phyloP scores from a whole-genome alignment of 2,888 invertebrate species.

The Leucania comma region DNA sequence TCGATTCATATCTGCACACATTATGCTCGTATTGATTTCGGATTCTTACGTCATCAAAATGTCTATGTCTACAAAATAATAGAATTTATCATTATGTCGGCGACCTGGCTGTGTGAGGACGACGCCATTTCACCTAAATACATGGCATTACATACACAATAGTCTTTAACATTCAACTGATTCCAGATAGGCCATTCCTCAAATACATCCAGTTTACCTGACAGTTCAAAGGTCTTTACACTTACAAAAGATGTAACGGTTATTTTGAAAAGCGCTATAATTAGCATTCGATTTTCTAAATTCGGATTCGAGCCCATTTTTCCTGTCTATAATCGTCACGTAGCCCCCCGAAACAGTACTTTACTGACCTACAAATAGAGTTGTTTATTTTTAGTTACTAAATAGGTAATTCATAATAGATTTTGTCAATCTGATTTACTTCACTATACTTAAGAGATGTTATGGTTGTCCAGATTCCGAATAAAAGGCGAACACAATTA shows the following conservation, averaged over 20 bases:
- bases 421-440: conserved; percentile 39
- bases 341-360: conserved; percentile 14
- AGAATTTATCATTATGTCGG: conserved; percentile 68
- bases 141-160: conserved; percentile 80
- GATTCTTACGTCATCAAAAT: conserved; percentile 41
- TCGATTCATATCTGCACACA: conserved; percentile 21
- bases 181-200: conserved; percentile 70
- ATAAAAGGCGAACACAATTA: conserved; percentile 49
- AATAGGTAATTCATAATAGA: conserved; percentile 28
- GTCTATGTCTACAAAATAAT: conserved; percentile 52
- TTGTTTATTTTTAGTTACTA: conserved; percentile 20
- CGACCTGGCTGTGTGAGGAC: conserved; percentile 72
- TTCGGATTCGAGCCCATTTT: conserved; percentile 11
- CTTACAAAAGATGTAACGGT: conserved; percentile 47
- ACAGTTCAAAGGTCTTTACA: conserved; percentile 57
- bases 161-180: conserved; percentile 73
- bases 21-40: conserved; percentile 25
- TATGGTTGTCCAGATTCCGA: conserved; percentile 18
- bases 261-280: conserved; percentile 40
- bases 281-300: conserved; percentile 46
- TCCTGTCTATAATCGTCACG: conserved; percentile 2
- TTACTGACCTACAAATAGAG: conserved; percentile 9
- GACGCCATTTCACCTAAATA: conserved; percentile 79
- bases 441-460: conserved; percentile 15
- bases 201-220: conserved; percentile 48